Base-by-base conservation (phyloP, 2,888 invertebrate genomes). In the Tipula helvola region DNA sequence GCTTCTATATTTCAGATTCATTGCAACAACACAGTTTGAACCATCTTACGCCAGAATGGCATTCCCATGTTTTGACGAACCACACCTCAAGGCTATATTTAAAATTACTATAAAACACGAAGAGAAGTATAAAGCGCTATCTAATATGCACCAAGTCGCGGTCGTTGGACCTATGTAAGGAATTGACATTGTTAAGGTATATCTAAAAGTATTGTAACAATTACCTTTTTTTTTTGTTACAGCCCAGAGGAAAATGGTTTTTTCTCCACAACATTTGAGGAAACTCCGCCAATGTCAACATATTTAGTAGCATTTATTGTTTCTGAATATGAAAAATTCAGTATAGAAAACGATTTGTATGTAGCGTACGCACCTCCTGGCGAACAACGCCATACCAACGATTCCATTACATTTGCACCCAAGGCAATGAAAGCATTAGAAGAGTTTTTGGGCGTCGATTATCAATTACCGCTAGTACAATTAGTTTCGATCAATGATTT, bases 251-350 rank as follows among this genome's bases (percentile, higher is more conserved):
- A 85, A n/a, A 18, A 10, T 18, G 18, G 13, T 28, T 85, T 7
- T 8, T 12, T 12, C 5, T 3, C 18, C 28, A 42, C 85, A 85
- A 42, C 44, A 8, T 85, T 85, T 18, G 18, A 44, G 1, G 18
- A 44, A 10, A 85, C 85, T 18, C 41, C 93, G 0, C 90, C 92
- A 28, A 96, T 96, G 95, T 95, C 95, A 2, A 92, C 95, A 0
- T 96, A 96, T 89, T 92, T 96, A 3, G 91, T 96, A 5, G 96
- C 96, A 0, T 95, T 95, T 89, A 92, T 95, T 2, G 94, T 96
- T 36, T 90, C 89, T 86, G 90, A 91, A 87, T 90, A 91, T 88
- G 88, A 86, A 86, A 86, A 88, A 39, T 12, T 0, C 0, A 18
- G 18, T n/a, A 83, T 42, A 16, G 85, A 85, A 10, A 44, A 7